phyloP scores from a whole-genome alignment of 2,113 vertebrate genomes.

The Ariopsis seemanni region DNA sequence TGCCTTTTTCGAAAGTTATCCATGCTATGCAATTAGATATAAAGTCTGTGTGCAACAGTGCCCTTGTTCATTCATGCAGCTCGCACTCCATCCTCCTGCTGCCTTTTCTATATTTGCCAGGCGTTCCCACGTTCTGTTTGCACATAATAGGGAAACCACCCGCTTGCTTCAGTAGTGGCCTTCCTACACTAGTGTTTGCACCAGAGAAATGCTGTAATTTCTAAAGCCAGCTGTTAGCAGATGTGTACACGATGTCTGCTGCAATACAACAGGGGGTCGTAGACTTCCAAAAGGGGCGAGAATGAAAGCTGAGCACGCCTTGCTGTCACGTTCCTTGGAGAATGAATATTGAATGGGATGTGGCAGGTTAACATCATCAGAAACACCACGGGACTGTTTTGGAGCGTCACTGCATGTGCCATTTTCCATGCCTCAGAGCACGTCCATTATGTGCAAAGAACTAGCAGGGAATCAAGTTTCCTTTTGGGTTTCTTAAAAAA shows the following conservation, averaged over 20 bases:
- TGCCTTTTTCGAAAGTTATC: background rate
- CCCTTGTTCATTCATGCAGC: constrained; percentile 21
- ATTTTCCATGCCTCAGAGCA: constrained; percentile 25
- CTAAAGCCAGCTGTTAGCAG: constrained; percentile 48
- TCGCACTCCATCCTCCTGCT: constrained; percentile 22
- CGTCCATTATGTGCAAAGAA: constrained; percentile 9
- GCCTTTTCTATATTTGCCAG: constrained; percentile 67
- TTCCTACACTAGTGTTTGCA: constrained; percentile 43
- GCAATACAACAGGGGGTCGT: constrained; percentile 19
- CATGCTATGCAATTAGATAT: constrained; percentile 18
- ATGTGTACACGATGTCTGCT: constrained; percentile 44
- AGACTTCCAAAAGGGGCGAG: constrained; percentile 62
- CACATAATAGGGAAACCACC: constrained; percentile 37
- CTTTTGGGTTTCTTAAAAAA: constrained; percentile 2
- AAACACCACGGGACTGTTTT: constrained; percentile 36
- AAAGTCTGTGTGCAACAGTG: background rate
- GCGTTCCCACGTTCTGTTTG: constrained; percentile 56
- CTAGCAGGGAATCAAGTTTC: constrained; percentile 17
- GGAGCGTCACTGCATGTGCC: constrained; percentile 15
- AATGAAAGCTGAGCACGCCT: constrained; percentile 63
- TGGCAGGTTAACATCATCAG: constrained; percentile 50
- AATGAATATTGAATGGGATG: constrained; percentile 31
- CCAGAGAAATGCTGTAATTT: constrained; percentile 63
- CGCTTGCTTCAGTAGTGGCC: constrained; percentile 50
- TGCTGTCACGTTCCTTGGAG: constrained; percentile 50